Evolutionary conservation across 2,888 invertebrate genomes (phyloP).

Genomic region (Dione juno): DNA sequence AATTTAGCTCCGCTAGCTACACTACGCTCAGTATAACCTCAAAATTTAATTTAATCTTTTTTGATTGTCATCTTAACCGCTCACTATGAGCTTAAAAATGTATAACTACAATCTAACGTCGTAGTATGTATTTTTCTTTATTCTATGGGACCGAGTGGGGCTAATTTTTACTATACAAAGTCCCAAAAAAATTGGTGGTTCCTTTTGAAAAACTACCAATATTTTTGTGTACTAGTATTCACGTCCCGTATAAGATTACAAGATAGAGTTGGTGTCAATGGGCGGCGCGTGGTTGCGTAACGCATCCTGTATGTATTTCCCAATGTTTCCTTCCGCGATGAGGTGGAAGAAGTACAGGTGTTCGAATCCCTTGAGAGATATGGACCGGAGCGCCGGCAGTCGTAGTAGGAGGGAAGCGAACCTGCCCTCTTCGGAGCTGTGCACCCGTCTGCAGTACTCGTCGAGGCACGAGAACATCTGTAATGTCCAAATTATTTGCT

Average conservation of each 20-base stretch:
- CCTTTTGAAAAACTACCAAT: neutral
- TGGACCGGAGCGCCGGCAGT: constrained; percentile 94
- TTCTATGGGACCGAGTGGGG: constrained; percentile 2
- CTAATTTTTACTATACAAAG: neutral
- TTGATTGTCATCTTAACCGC: neutral
- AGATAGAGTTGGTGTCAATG: constrained; percentile 65
- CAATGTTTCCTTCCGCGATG: constrained; percentile 93
- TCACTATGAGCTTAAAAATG: constrained; percentile 4
- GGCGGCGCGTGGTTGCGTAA: constrained; percentile 85
- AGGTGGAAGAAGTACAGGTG: constrained; percentile 97
- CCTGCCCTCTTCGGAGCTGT: constrained; percentile 95
- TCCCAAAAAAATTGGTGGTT: neutral
- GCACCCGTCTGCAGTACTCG: constrained; percentile 94
- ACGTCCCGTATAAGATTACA: constrained; percentile 54
- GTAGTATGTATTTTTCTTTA: constrained; percentile 1
- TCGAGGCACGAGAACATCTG: constrained; percentile 95
- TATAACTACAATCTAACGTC: constrained; percentile 13
- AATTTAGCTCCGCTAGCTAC: neutral
- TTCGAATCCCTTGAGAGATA: constrained; percentile 96
- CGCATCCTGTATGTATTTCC: constrained; percentile 92
- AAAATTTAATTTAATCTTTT: constrained; percentile 1
- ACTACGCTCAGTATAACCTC: constrained; percentile 1
- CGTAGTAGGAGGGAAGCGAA: constrained; percentile 97
- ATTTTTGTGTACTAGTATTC: neutral
- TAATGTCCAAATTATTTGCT: constrained; percentile 6